Conservation (phyloP, 2,888 invertebrate species). For the Holacanthella duospinosa region DNA sequence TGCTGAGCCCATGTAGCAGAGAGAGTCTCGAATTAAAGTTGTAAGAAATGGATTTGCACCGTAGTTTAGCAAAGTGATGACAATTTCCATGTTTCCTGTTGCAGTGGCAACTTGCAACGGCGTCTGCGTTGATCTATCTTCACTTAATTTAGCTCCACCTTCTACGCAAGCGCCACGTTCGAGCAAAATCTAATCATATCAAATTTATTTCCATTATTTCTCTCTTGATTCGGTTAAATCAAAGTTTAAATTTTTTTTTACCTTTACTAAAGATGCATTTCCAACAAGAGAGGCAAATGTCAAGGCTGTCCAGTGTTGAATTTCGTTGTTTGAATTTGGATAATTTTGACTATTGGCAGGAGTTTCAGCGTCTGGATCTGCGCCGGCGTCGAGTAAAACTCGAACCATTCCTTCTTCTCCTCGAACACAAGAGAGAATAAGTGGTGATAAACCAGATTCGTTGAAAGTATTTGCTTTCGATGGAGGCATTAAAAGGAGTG, state of each 20-base stretch:
- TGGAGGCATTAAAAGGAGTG: constrained; percentile 61
- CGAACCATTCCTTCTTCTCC: constrained; percentile 68
- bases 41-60: constrained; percentile 81
- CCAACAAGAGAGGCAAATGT: constrained; percentile 61
- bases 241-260: too few species aligned
- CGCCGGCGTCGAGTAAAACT: constrained; percentile 63
- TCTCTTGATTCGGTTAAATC: neutral
- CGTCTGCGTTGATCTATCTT: constrained; percentile 75
- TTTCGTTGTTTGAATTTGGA: constrained; percentile 49
- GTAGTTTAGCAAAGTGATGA: constrained; percentile 64
- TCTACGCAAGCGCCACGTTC: constrained; percentile 74
- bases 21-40: constrained; percentile 67
- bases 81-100: constrained; percentile 67
- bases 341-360: constrained; percentile 46
- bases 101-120: constrained; percentile 80
- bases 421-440: constrained; percentile 70
- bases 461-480: constrained; percentile 45
- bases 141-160: constrained; percentile 69
- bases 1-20: constrained; percentile 75
- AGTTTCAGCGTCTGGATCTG: constrained; percentile 71
- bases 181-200: constrained; percentile 51
- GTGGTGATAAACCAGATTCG: constrained; percentile 46
- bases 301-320: constrained; percentile 76
- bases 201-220: neutral
- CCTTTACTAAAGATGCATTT: constrained; percentile 41